These are phyloP conservation scores for Hermodice carunculata DNA, from an alignment of 2,888 invertebrate genomes.

Conservation along the genomic window DNA sequence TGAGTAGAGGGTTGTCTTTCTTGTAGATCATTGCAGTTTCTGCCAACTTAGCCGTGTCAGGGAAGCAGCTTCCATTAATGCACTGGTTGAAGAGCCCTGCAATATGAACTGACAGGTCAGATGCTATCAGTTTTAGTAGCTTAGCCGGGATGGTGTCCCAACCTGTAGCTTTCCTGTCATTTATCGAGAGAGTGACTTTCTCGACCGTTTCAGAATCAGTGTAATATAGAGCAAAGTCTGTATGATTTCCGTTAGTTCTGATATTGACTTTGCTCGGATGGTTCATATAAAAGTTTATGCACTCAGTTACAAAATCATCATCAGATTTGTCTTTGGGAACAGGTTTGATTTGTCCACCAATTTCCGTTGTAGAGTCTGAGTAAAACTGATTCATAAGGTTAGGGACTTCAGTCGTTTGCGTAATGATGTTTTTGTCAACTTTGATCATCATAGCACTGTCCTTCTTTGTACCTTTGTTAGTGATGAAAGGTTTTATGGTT, in stretches of 20 bases:
- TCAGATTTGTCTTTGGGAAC: not conserved
- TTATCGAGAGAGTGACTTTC: conserved; percentile 7
- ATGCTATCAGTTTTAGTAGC: no score
- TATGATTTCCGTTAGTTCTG: not conserved
- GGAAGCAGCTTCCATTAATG: no score
- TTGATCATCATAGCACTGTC: not conserved
- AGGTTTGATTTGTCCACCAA: not conserved
- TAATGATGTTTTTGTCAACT: not conserved
- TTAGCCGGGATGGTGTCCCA: no score
- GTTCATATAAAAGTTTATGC: not conserved
- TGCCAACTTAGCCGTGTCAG: no score
- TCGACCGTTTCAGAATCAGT: conserved; percentile 1
- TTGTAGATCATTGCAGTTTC: no score
- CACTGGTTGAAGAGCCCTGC: no score
- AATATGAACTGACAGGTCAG: no score
- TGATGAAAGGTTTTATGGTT: conserved; percentile 5
- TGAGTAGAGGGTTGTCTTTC: no score
- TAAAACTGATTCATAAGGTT: conserved; percentile 24
- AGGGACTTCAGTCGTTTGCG: conserved; percentile 8
- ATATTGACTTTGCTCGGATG: not conserved
- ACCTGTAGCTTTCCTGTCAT: conserved; percentile 19
- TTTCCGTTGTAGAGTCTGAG: conserved; percentile 12
- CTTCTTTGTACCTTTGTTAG: not conserved
- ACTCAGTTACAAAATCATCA: not conserved
- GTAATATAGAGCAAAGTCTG: not conserved